A percentile compares a stretch with the other conserved stretches of the same genome.
Evolutionary conservation across 2,113 vertebrate species (phyloP).

Genomic region (Prietella phreatophila): DNA sequence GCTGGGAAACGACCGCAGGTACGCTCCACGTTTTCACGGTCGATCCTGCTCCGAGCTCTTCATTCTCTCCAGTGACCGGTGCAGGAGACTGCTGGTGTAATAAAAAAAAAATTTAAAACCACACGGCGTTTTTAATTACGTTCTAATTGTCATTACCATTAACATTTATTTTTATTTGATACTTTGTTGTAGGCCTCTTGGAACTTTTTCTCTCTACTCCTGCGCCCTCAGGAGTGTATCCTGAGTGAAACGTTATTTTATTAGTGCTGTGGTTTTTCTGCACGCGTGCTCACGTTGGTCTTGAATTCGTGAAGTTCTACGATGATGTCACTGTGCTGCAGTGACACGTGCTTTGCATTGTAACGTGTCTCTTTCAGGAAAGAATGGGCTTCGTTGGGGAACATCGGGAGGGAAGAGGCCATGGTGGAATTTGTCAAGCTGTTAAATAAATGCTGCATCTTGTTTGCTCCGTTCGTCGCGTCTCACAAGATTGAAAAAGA

Average conservation of each 20-base stretch:
- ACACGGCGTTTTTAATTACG: background rate
- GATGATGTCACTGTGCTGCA: background rate
- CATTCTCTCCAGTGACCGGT: background rate
- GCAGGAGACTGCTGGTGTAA: background rate
- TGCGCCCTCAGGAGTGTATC: background rate
- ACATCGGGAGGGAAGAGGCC: slow-evolving; percentile 87
- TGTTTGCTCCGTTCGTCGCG: slow-evolving; percentile 89
- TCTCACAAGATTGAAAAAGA: slow-evolving; percentile 97
- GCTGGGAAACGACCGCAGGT: slow-evolving; percentile 96
- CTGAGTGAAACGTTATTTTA: background rate
- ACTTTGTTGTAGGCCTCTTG: background rate
- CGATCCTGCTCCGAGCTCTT: background rate
- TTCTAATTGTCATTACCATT: background rate
- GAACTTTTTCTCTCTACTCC: too few species aligned
- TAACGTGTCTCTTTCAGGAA: slow-evolving; percentile 71
- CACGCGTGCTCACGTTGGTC: background rate
- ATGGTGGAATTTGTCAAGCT: slow-evolving; percentile 95
- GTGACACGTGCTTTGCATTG: background rate
- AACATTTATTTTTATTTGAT: background rate
- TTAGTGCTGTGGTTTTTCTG: background rate
- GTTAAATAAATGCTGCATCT: slow-evolving; percentile 90
- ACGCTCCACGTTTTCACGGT: slow-evolving; percentile 43
- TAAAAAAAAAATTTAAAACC: too few species aligned
- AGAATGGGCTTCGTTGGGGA: slow-evolving; percentile 93
- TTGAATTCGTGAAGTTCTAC: background rate